Conservation (phyloP, 1,140 invertebrate genomes). For the Homarus americanus region DNA sequence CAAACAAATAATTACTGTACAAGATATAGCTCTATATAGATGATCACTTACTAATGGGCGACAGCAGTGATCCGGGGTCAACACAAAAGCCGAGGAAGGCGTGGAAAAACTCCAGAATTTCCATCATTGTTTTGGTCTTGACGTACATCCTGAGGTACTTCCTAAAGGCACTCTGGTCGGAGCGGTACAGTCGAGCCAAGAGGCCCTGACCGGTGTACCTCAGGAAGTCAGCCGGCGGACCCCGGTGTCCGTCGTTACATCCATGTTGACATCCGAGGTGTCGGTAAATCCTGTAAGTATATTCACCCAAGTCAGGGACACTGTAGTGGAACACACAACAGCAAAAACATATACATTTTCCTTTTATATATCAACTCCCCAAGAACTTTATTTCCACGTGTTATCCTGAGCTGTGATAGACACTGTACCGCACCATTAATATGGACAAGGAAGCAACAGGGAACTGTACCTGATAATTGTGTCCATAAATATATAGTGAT, state of each 20-base stretch:
- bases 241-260: constrained; percentile 90
- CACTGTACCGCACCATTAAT: too few species aligned
- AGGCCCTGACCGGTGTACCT: constrained; percentile 92
- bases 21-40: too few species aligned
- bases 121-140: constrained; percentile 85
- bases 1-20: too few species aligned
- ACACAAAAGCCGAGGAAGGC: constrained; percentile 96
- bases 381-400: too few species aligned
- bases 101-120: constrained; percentile 96
- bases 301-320: too few species aligned
- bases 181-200: constrained; percentile 83
- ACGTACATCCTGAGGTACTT: constrained; percentile 88
- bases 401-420: too few species aligned
- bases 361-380: too few species aligned
- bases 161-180: constrained; percentile 80
- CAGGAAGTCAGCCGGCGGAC: constrained; percentile 92
- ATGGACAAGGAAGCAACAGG: neutral
- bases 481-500: constrained; percentile 80
- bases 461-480: constrained; percentile 79
- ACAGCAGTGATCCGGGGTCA: constrained; percentile 86
- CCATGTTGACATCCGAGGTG: constrained; percentile 96
- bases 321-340: too few species aligned
- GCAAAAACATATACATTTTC: too few species aligned
- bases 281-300: constrained; percentile 85
- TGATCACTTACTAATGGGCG: constrained; percentile 67